Evolutionary conservation across 2,113 vertebrate species (phyloP).

Genomic region (Sorex fumeus): DNA sequence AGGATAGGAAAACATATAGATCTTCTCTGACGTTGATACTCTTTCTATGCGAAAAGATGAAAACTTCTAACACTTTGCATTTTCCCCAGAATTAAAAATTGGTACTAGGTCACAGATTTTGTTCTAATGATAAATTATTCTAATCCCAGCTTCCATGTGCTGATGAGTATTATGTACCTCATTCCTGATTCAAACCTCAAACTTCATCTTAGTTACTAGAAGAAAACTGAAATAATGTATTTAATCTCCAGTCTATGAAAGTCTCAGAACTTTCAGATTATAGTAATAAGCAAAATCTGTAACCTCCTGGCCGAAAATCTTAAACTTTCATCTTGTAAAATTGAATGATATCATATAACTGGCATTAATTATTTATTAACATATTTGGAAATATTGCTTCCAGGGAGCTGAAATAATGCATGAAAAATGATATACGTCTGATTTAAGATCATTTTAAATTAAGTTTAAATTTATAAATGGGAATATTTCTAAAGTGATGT

Average conservation of each 20-base stretch:
- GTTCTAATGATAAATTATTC: neutral
- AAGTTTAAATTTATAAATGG: neutral
- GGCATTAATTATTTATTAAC: neutral
- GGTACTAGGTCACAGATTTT: neutral
- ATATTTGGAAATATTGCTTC: slow-evolving; percentile 57
- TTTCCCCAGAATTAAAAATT: neutral
- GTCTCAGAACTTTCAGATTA: neutral
- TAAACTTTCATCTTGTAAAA: neutral
- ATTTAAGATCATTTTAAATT: neutral
- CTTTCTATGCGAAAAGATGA: neutral
- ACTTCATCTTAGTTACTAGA: neutral
- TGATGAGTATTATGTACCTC: fast-evolving
- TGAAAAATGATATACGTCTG: slow-evolving; percentile 27
- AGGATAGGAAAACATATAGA: neutral
- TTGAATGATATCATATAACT: neutral
- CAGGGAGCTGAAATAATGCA: slow-evolving; percentile 60
- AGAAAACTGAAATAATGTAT: neutral
- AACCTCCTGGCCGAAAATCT: neutral
- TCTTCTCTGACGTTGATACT: neutral
- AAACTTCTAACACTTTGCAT: neutral
- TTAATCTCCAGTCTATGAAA: neutral
- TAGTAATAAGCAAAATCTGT: neutral
- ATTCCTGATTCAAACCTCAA: fast-evolving
- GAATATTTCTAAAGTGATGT: neutral
- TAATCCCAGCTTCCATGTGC: neutral